Percentiles rank a stretch among this genome's conserved stretches.
These are phyloP conservation scores for Desmophyllum pertusum DNA, from an alignment of 92 coral and sea anemone genomes.

Conservation along the genomic window DNA sequence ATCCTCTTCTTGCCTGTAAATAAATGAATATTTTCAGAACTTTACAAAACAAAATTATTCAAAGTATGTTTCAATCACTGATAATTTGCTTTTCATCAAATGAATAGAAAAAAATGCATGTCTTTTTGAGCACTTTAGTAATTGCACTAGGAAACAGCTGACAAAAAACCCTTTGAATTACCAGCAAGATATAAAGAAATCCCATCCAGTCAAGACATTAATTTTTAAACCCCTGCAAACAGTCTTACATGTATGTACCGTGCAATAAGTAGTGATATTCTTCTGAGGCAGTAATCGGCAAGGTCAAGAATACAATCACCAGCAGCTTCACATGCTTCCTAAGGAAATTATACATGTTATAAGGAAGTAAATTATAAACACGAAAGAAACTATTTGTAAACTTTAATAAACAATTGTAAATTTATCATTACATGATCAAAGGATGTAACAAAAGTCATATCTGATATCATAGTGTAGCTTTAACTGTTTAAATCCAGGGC, in stretches of 20 bases:
- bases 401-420: too few species aligned
- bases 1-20: slow-evolving; percentile 69
- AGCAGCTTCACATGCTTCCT: slow-evolving; percentile 99
- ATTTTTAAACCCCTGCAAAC: not conserved
- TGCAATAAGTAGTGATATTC: slow-evolving; percentile 81
- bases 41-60: too few species aligned
- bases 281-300: slow-evolving; percentile 92
- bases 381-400: too few species aligned
- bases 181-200: not conserved
- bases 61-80: too few species aligned
- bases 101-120: not conserved
- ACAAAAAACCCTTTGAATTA: not conserved
- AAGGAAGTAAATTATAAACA: not conserved
- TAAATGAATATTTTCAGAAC: not conserved
- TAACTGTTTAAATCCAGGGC: too few species aligned
- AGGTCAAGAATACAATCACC: slow-evolving; percentile 92
- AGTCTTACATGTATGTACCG: slow-evolving; percentile 45
- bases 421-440: too few species aligned
- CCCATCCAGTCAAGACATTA: too few species aligned
- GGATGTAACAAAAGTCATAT: too few species aligned
- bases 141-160: too few species aligned
- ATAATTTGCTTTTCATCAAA: not conserved
- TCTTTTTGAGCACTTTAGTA: not conserved
- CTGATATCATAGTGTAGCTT: too few species aligned
- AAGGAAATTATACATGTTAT: not conserved